Conservation (phyloP, 2,888 invertebrate genomes). For the Lasioglossum marginatum region DNA sequence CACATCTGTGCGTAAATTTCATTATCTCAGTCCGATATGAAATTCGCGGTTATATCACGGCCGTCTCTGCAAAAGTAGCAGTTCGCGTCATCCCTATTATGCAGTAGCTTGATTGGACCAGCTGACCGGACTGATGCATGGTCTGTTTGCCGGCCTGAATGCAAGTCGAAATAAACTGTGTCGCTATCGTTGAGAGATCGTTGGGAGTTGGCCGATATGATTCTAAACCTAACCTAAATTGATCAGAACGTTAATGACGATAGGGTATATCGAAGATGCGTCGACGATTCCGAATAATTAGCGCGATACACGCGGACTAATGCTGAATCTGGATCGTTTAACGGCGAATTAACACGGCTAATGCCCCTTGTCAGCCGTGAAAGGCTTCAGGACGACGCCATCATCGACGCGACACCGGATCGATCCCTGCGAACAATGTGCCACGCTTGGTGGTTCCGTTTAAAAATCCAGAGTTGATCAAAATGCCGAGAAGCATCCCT, state of each 20-base stretch:
- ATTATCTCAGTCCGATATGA: too few species aligned
- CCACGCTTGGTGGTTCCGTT: background rate
- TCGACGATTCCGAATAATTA: background rate
- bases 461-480: slow-evolving; percentile 13
- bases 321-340: background rate
- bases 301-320: background rate
- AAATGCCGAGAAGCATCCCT: slow-evolving; percentile 21
- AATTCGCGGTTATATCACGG: too few species aligned
- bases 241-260: too few species aligned
- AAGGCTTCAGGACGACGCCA: background rate
- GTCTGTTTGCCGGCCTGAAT: too few species aligned
- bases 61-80: too few species aligned
- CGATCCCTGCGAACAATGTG: slow-evolving; percentile 32
- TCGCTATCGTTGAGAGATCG: background rate
- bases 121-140: too few species aligned
- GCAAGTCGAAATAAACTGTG: background rate
- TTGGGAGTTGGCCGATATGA: background rate
- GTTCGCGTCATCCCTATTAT: too few species aligned
- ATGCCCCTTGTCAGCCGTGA: background rate
- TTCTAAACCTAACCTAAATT: background rate
- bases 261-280: background rate
- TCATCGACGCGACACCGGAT: slow-evolving; percentile 20
- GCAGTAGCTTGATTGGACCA: too few species aligned
- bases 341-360: background rate
- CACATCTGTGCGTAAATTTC: background rate